phyloP scores from a whole-genome alignment of 1,140 invertebrate species.

The Arion vulgaris region DNA sequence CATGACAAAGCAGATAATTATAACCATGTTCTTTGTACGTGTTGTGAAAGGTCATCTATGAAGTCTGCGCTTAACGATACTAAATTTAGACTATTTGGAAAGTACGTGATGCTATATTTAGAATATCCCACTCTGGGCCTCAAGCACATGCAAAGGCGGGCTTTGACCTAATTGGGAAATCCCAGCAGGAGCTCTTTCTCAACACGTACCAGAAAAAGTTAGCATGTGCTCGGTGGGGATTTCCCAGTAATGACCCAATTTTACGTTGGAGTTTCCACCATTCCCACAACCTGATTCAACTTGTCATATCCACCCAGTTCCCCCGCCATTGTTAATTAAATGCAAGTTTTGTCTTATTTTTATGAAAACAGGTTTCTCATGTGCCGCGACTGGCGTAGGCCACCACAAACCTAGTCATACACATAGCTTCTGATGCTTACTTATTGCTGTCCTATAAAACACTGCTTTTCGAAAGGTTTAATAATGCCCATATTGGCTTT shows the following conservation, averaged over 20 bases:
- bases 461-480: too few relatives aligned
- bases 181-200: not conserved
- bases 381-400: too few relatives aligned
- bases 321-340: too few relatives aligned
- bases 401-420: too few relatives aligned
- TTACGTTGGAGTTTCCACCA: not conserved
- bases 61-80: not conserved
- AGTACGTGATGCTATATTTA: conserved; percentile 34
- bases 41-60: conserved; percentile 20
- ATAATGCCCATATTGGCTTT: too few relatives aligned
- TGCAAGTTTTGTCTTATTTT: too few relatives aligned
- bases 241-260: conserved; percentile 2
- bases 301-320: too few relatives aligned
- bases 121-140: conserved; percentile 3
- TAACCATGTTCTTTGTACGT: conserved; percentile 24
- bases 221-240: not conserved
- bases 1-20: not conserved
- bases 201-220: not conserved
- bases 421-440: too few relatives aligned
- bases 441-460: too few relatives aligned
- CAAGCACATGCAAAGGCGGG: conserved; percentile 9
- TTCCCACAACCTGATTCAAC: too few relatives aligned
- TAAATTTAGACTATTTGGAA: conserved; percentile 29
- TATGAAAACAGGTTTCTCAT: too few relatives aligned
- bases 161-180: conserved; percentile 1